Percentiles rank a stretch among this genome's conserved stretches.
Evolutionary conservation across 2,888 invertebrate species (phyloP).

Genomic region (Scaeva pyrastri): DNA sequence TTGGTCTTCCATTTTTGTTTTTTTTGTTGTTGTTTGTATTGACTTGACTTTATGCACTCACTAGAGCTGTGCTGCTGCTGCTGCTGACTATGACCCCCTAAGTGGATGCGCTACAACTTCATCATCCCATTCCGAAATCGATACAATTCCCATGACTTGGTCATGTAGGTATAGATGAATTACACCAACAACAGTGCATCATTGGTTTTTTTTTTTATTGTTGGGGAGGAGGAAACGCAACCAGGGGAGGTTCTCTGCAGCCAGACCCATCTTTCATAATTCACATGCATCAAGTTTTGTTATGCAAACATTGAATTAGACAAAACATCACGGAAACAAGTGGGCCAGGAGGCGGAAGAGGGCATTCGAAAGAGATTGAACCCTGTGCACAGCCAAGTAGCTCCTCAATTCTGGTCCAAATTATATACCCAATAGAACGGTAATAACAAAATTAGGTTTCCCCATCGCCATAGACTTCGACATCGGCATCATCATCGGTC

Average conservation of each 20-base stretch:
- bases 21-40: background rate
- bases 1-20: background rate
- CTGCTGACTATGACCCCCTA: conserved; percentile 66
- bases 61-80: too few species aligned
- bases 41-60: conserved; percentile 52
- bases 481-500: background rate
- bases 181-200: background rate
- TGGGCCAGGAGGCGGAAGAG: conserved; percentile 40
- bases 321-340: conserved; percentile 59
- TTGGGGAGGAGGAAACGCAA: background rate
- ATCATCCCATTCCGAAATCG: conserved; percentile 70
- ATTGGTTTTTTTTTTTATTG: background rate
- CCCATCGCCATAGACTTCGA: conserved; percentile 54
- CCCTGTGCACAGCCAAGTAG: conserved; percentile 64
- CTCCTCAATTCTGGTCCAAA: conserved; percentile 74
- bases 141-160: conserved; percentile 75
- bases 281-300: conserved; percentile 74
- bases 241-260: background rate
- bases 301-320: conserved; percentile 76
- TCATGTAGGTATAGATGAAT: conserved; percentile 34
- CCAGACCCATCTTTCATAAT: conserved; percentile 69
- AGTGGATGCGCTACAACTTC: conserved; percentile 72
- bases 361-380: conserved; percentile 44
- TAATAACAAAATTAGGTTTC: conserved; percentile 76
- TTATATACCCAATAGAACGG: conserved; percentile 76